phyloP scores from a whole-genome alignment of 2,888 invertebrate genomes.

The Lithodes maja region DNA sequence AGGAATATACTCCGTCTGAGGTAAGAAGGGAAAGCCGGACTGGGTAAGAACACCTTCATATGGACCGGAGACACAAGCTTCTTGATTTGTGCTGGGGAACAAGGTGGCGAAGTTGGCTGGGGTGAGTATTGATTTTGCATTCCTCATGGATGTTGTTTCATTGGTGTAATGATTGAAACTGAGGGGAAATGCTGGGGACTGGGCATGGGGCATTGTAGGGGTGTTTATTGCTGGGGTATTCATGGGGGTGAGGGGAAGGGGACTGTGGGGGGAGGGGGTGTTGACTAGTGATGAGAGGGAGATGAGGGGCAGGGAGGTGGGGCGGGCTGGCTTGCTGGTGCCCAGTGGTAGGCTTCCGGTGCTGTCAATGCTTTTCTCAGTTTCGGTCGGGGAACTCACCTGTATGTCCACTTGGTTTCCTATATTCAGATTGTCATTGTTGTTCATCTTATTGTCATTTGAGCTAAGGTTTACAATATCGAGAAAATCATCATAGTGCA shows the following conservation, averaged over 20 bases:
- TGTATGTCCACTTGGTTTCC: background rate
- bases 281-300: constrained; percentile 46
- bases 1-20: too few relatives aligned
- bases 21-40: too few relatives aligned
- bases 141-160: too few relatives aligned
- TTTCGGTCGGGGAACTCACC: too few relatives aligned
- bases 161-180: too few relatives aligned
- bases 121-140: too few relatives aligned
- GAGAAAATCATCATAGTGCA: too few relatives aligned
- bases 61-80: too few relatives aligned
- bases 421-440: background rate
- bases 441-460: background rate
- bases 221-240: background rate
- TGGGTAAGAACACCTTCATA: too few relatives aligned
- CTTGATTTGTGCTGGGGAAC: too few relatives aligned
- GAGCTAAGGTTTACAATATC: background rate
- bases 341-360: constrained; percentile 4
- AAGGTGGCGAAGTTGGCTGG: too few relatives aligned
- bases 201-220: background rate
- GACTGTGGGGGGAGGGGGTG: background rate
- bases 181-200: too few relatives aligned
- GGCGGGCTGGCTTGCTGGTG: constrained; percentile 45
- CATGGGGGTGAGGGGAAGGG: constrained; percentile 6
- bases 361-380: background rate
- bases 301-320: constrained; percentile 53